Percentiles rank a stretch among this genome's conserved stretches.
These are phyloP conservation scores for Heliconius sara DNA, from an alignment of 2,888 invertebrate genomes.

Conservation along the genomic window DNA sequence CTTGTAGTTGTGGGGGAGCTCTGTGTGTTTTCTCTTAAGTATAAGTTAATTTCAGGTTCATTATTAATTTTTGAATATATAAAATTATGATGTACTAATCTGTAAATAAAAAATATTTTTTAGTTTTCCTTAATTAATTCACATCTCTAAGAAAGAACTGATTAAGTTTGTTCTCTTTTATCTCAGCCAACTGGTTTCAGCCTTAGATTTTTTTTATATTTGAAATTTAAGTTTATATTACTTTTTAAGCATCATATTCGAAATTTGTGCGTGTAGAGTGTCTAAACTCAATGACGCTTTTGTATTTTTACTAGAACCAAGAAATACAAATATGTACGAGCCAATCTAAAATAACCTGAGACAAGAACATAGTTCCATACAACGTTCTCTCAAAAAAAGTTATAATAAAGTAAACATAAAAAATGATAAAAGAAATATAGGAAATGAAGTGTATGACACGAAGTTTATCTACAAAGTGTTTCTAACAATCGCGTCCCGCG, in stretches of 20 bases:
- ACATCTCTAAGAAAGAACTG: background rate
- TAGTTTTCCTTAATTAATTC: background rate
- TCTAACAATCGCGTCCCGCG: conserved; percentile 47
- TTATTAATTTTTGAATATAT: background rate
- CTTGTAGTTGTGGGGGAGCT: conserved; percentile 26
- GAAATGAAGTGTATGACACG: conserved; percentile 21
- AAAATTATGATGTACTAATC: background rate
- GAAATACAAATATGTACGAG: too few relatives aligned
- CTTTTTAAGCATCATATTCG: too few relatives aligned
- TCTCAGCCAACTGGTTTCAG: too few relatives aligned
- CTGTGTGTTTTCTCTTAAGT: conserved; percentile 27
- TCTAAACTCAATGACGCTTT: too few relatives aligned
- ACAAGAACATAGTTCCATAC: background rate
- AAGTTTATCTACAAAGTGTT: conserved; percentile 38
- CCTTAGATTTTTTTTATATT: too few relatives aligned
- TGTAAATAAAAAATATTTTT: background rate
- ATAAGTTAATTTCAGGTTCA: background rate
- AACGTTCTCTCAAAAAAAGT: background rate
- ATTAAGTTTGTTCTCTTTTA: background rate
- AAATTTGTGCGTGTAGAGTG: too few relatives aligned
- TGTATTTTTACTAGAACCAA: too few relatives aligned
- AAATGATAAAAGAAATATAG: background rate
- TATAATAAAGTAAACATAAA: background rate
- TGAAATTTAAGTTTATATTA: too few relatives aligned
- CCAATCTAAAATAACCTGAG: background rate